Base-by-base conservation (phyloP, 2,888 invertebrate genomes). In the Nymphalis urticae region DNA sequence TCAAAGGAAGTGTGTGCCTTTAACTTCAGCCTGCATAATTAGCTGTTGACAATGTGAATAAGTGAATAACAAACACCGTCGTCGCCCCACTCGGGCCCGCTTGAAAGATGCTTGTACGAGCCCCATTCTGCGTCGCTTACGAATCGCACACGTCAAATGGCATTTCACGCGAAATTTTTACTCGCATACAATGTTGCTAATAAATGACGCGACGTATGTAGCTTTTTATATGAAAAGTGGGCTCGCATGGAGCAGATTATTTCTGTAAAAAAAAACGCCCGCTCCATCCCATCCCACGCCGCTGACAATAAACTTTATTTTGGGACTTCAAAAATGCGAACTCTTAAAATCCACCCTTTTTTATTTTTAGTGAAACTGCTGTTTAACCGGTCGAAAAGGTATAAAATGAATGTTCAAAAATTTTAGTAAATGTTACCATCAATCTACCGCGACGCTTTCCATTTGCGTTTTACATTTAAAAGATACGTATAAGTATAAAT, bases 251-350 rank as follows among this genome's bases (percentile, higher is more conserved):
- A 59, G 27, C 63, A 24, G 27, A 36, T 53, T 47, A 62, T 65
- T 50, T 62, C 61, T 65, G 27, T 75, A 80, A 78, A 79, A 78
- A 80, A 78, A 78, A 81, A 80, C 42, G 64, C 68, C 64, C 62
- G 71, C 72, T 65, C 72, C 82, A 72, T 73, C 85, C 87, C 86
- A 86, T 87, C 83, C 84, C 42, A 42, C 42, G 42, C 78, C 64
- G 70, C 83, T 80, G 84, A 84, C 85, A 85, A 86, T 88, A 87
- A 88, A 89, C 84, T 86, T 89, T 89, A 88, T 88, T 89, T 88
- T 84, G 82, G 85, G 85, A 82, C 82, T 80, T 76, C 77, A 79
- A 83, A 70, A 85, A 84, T 80, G 79, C 79, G 80, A 79, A 77
- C 77, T 80, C 82, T 83, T 83, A 81, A 84, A 85, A 84, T 80